Evolutionary conservation across 2,113 vertebrate species (phyloP).

Genomic region (Nycticebus coucang): DNA sequence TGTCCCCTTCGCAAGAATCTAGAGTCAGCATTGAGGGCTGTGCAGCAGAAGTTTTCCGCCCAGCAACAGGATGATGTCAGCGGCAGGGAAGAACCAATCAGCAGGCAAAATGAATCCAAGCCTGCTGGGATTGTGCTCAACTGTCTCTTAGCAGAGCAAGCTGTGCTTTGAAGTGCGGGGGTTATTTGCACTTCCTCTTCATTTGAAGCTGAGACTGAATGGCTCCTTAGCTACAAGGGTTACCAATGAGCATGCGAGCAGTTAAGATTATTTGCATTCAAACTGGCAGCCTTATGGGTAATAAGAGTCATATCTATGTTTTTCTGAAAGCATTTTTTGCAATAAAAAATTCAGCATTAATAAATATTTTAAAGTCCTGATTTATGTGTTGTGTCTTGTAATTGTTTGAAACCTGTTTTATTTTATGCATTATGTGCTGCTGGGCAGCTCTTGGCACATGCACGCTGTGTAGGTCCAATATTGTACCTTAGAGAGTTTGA

Average conservation of each 20-base stretch:
- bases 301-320: not conserved
- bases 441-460: not conserved
- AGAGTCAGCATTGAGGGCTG: constrained; percentile 55
- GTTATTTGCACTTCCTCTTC: constrained; percentile 76
- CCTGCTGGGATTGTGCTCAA: constrained; percentile 65
- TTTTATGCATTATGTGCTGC: constrained; percentile 12
- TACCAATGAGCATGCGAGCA: not conserved
- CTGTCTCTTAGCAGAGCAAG: constrained; percentile 74
- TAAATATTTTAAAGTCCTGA: constrained; percentile 50
- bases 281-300: not conserved
- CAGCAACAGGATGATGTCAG: constrained; percentile 86
- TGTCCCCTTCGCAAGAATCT: constrained; percentile 57
- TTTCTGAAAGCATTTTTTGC: not conserved
- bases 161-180: constrained; percentile 63
- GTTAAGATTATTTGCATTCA: constrained; percentile 54
- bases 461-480: not conserved
- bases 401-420: constrained; percentile 26
- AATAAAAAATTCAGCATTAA: constrained; percentile 34
- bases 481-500: not conserved
- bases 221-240: constrained; percentile 62
- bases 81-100: constrained; percentile 76
- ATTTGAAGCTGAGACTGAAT: constrained; percentile 67
- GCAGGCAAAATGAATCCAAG: constrained; percentile 54
- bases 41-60: constrained; percentile 78
- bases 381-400: constrained; percentile 21